phyloP scores from a whole-genome alignment of 2,797 vertebrate species.

The Poliocrania exsul region DNA sequence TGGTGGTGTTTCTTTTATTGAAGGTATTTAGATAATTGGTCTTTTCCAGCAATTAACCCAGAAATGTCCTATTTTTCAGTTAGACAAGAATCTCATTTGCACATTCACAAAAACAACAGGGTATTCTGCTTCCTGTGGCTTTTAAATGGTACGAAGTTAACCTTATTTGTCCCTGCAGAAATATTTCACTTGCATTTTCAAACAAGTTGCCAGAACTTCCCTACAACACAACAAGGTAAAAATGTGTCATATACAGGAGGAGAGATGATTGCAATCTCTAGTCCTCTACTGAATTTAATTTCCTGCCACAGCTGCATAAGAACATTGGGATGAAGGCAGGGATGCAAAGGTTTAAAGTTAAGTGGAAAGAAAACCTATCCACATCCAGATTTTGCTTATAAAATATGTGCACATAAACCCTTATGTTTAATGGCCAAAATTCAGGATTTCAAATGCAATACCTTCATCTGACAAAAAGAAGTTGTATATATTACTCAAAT shows the following conservation, averaged over 20 bases:
- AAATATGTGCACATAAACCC: background rate
- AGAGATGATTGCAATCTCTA: background rate
- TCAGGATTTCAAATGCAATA: background rate
- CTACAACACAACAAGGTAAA: background rate
- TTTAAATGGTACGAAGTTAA: slow-evolving; percentile 39
- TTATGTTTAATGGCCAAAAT: background rate
- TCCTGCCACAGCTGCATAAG: slow-evolving; percentile 14
- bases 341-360: background rate
- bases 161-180: slow-evolving; percentile 24
- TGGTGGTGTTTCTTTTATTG: background rate
- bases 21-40: slow-evolving; percentile 59
- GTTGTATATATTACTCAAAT: background rate
- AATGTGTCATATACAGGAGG: background rate
- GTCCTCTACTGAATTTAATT: slow-evolving; percentile 61
- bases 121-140: slow-evolving; percentile 48
- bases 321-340: background rate
- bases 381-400: background rate
- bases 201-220: background rate
- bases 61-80: slow-evolving; percentile 60
- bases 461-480: background rate
- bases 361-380: background rate
- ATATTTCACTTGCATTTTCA: background rate
- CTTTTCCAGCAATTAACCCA: slow-evolving; percentile 51
- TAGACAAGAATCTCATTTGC: slow-evolving; percentile 58
- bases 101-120: slow-evolving; percentile 12